These are phyloP conservation scores for Aspidiotus rigidus DNA, from an alignment of 2,888 invertebrate species.

Conservation along the genomic window DNA sequence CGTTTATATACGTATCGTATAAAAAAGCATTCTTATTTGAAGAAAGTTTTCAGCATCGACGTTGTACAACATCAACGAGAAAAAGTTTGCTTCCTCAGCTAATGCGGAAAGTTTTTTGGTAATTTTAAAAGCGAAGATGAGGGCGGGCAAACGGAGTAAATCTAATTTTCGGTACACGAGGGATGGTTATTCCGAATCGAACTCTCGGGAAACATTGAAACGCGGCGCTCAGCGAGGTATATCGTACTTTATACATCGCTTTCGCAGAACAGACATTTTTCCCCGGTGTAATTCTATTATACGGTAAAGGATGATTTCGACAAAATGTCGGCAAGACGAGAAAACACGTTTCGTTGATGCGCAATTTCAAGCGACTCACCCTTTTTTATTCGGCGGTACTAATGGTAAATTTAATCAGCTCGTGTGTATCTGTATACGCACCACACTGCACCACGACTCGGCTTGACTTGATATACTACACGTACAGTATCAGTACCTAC, in stretches of 20 bases:
- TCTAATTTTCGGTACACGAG: constrained; percentile 28
- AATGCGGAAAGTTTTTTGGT: constrained; percentile 24
- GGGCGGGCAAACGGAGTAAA: constrained; percentile 21
- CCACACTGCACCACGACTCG: too few relatives aligned
- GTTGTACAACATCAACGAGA: constrained; percentile 13
- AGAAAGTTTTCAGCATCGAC: too few relatives aligned
- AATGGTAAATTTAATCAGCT: too few relatives aligned
- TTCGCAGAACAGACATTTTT: constrained; percentile 18
- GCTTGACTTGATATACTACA: too few relatives aligned
- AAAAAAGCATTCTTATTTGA: too few relatives aligned
- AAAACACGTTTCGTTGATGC: too few relatives aligned
- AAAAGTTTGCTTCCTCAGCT: constrained; percentile 30
- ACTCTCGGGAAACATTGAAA: constrained; percentile 30
- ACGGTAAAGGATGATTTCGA: neutral
- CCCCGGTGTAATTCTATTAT: constrained; percentile 18
- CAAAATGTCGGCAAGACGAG: neutral
- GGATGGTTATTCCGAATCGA: constrained; percentile 23
- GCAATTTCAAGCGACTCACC: too few relatives aligned
- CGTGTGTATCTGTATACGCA: too few relatives aligned
- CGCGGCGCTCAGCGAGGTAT: neutral
- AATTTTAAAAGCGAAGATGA: constrained; percentile 9
- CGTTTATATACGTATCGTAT: too few relatives aligned
- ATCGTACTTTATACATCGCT: constrained; percentile 22
- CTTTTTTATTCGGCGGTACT: too few relatives aligned
- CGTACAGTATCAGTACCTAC: too few relatives aligned